Base-by-base conservation (phyloP, 2,797 vertebrate species). In the Notamacropus eugenii region DNA sequence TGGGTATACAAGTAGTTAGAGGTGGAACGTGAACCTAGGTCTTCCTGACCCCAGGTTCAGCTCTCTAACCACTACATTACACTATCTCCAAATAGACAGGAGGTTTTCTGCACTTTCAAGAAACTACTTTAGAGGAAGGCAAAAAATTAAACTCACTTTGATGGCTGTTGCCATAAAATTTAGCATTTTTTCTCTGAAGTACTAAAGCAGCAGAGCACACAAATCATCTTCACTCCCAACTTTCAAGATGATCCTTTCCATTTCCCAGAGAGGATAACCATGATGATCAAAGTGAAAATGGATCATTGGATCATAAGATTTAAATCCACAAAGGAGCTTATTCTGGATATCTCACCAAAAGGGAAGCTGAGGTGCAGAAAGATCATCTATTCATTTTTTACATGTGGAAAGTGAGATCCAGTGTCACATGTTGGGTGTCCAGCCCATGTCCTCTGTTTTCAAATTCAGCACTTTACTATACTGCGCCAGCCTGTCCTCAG, bases 41-140 rank as follows among this genome's bases (percentile, higher is more conserved):
- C 59, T 62, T 62, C 59, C 59, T 62, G 58, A 34, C 59, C 31
- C 59, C 31, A 34, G 12, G 13, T 62, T 34, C 31, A 62, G 31
- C 1, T 1, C 16, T 74, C 62, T 74, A 74, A 74, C 34, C 62
- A 40, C 34, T 74, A 19, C 14, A 74, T 74, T 16, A 40, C 1
- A 19, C 34, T 40, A 19, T 74, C 34, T 74, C 34, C 62, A 62
- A 87, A 50, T 12, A 57, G 0, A 40, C 0, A 52, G 3, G 46
- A 59, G 24, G 94, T 56, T 91, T 91, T 46, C 93, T 93, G 55
- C 28, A 22, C 34, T 91, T 56, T 29, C 34, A 96, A 59, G 95
- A 97, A 96, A 90, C 34, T 52, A 13, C n/a, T 52, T 40, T 52
- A 95, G 54, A 16, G 22, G 90, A 87, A 96, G 56, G 55, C 90